These are phyloP conservation scores for Nephrotoma guestfalica DNA, from an alignment of 2,888 invertebrate species.

Conservation along the genomic window DNA sequence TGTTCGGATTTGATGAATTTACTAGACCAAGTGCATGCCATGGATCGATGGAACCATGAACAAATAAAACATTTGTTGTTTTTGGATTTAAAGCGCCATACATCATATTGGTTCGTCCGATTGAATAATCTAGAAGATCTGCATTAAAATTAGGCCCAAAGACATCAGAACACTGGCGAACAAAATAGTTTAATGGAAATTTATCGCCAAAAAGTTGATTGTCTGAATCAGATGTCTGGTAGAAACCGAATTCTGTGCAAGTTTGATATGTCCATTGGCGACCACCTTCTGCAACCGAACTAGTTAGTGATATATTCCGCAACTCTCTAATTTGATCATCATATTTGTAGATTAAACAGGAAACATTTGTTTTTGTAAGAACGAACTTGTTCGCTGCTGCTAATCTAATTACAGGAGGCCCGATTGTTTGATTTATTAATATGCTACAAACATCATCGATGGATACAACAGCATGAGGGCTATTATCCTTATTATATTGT, in stretches of 20 bases:
- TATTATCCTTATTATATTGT: constrained; percentile 89
- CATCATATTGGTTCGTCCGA: constrained; percentile 56
- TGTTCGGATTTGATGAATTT: constrained; percentile 34
- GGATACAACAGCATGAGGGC: constrained; percentile 58
- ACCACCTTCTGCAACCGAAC: background rate
- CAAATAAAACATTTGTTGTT: constrained; percentile 61
- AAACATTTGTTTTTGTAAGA: constrained; percentile 46
- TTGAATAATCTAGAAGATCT: constrained; percentile 43
- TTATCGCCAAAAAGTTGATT: constrained; percentile 51
- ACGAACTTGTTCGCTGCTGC: constrained; percentile 58
- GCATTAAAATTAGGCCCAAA: constrained; percentile 56
- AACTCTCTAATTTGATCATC: constrained; percentile 54
- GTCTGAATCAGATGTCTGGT: constrained; percentile 61
- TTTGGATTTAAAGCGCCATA: constrained; percentile 63
- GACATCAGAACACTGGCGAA: constrained; percentile 68
- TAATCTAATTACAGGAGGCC: constrained; percentile 49
- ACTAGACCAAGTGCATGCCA: constrained; percentile 72
- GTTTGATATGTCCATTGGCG: constrained; percentile 93
- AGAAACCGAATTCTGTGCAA: constrained; percentile 92
- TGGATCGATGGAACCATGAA: constrained; percentile 81
- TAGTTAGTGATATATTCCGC: constrained; percentile 47
- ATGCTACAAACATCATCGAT: constrained; percentile 71
- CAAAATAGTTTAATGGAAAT: constrained; percentile 63
- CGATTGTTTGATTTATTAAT: constrained; percentile 46
- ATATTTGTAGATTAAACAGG: constrained; percentile 75